Conservation (phyloP, 1,140 invertebrate species). For the Rhagoletis pomonella region DNA sequence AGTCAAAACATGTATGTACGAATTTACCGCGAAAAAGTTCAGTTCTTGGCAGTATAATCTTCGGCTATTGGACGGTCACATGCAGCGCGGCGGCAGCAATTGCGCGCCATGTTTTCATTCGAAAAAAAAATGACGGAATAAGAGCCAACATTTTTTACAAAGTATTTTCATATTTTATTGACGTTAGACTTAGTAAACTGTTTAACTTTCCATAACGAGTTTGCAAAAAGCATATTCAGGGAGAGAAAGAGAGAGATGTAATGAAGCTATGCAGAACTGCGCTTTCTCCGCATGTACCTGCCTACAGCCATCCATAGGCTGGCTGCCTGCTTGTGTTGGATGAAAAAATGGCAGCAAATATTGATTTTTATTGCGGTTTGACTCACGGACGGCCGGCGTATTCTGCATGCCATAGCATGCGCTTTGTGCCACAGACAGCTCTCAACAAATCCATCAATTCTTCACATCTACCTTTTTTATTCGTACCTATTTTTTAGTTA, state of each 20-base stretch:
- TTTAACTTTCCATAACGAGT: conserved; percentile 43
- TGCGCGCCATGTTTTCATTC: not conserved
- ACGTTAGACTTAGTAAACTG: conserved; percentile 47
- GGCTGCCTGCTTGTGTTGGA: not conserved
- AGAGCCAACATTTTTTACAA: not conserved
- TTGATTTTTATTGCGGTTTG: conserved; percentile 73
- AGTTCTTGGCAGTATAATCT: not conserved
- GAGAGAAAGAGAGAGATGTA: not conserved
- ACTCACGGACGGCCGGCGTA: conserved; percentile 60
- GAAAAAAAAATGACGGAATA: conserved; percentile 16
- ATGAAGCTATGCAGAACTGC: not conserved
- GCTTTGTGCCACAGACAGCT: conserved; percentile 7
- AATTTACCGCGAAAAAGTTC: not conserved
- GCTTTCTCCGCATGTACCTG: not conserved
- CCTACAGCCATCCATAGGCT: not conserved
- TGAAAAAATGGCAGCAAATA: not conserved
- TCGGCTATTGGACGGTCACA: not conserved
- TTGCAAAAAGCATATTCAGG: not conserved
- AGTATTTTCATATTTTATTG: conserved; percentile 10
- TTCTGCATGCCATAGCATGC: conserved; percentile 21
- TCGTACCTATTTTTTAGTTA: not conserved
- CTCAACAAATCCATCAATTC: conserved; percentile 19
- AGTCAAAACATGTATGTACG: not conserved
- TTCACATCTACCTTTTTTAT: conserved; percentile 29
- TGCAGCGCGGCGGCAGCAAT: not conserved